phyloP scores from a whole-genome alignment of 2,113 vertebrate genomes.

The Cynopterus brachyotis region DNA sequence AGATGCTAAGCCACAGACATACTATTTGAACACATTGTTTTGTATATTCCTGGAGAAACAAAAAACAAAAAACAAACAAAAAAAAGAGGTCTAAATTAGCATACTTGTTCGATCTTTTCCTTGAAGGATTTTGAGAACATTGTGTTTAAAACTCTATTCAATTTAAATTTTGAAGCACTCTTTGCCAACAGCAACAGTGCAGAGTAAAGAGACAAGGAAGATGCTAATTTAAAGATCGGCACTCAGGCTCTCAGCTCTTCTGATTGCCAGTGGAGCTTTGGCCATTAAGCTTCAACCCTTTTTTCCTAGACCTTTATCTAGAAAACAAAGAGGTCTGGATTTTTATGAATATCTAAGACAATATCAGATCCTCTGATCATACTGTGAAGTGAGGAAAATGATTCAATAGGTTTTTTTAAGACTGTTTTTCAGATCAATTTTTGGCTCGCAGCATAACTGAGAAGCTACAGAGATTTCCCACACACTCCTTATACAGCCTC shows the following conservation, averaged over 20 bases:
- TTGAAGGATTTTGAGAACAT: not conserved
- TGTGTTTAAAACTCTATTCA: slow-evolving; percentile 1
- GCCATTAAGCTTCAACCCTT: not conserved
- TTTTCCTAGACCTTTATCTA: not conserved
- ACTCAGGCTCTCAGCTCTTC: not conserved
- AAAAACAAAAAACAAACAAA: not conserved
- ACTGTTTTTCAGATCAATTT: not conserved
- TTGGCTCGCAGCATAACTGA: not conserved
- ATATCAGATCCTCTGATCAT: not conserved
- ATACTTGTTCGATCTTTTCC: not conserved
- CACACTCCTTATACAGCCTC: not conserved
- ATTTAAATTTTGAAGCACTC: not conserved
- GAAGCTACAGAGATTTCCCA: not conserved
- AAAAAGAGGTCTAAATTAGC: not conserved
- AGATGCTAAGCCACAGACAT: not conserved
- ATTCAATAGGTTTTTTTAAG: not conserved
- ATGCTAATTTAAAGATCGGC: not conserved
- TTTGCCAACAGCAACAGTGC: not conserved
- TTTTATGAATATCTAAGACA: not conserved
- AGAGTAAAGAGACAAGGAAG: not conserved
- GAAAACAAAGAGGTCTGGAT: not conserved
- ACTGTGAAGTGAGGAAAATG: not conserved
- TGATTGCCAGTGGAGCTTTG: not conserved
- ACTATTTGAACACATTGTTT: not conserved
- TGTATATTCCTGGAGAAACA: not conserved